Evolutionary conservation across 2,888 invertebrate genomes (phyloP), one percentile per base, ranked within the genome.

Genomic region (Dolomedes plantarius): DNA sequence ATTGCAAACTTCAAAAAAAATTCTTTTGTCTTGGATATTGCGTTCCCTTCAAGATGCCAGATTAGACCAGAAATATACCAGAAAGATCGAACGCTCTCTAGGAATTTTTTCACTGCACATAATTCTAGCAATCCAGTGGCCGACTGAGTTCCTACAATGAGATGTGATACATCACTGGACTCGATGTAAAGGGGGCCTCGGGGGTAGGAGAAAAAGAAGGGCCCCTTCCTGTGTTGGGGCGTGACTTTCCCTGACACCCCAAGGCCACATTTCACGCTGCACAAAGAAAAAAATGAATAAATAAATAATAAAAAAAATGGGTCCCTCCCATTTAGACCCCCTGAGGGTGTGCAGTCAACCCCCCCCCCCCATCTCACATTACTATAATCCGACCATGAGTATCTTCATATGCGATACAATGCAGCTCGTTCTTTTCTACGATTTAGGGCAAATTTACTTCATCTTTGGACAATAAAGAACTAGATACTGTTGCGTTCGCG

Each of bases 241-340:
- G 78, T 71, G 78, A 78, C 78, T 71, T 64, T 69, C 71, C 41
- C 62, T 46, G 79, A 79, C 79, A 79, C 64, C 65, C 79, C 79
- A 79, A 79, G 79, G 79, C 79, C 79, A 79, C 72, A 64, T 79
- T 72, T 36, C 75, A 75, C 19, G n/a, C 56, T 56, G 56, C 56
- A 56, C 56, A 56, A 56, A 23, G 23, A 23, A 56, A 56, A 56
- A 56, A 46, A 16, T 46, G 9, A 16, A 46, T 11, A 16, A 46
- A 56, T 23, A 56, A 46, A 16, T 46, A 56, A 13, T 46, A 46
- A 46, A 46, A 56, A 23, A 56, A 23, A 23, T 3, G 5, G 56
- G 1, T 11, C 56, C 11, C 23, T 11, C 56, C 23, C 11, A 23
- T 56, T 11, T 19, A 6, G 1, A 19, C 56, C 56, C 56, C 56